Evolutionary conservation across 2,888 invertebrate species (phyloP).

Genomic region (Phyllotreta cruciferae): DNA sequence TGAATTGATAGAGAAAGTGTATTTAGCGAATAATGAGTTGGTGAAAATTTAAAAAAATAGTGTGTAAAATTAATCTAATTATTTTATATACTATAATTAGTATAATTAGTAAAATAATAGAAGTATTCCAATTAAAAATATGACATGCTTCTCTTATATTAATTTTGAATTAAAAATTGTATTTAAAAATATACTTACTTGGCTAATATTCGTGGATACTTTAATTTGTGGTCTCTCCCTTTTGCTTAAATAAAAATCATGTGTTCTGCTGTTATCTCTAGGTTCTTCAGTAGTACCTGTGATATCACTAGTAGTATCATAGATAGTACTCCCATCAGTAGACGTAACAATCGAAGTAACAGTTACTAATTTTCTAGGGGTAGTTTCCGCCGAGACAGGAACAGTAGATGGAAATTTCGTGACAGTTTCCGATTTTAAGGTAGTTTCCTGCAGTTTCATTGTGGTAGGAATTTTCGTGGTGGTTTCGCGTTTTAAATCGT

Average conservation of each 20-base stretch:
- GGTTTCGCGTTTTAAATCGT: conserved; percentile 43
- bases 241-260: conserved; percentile 58
- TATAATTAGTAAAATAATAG: not conserved
- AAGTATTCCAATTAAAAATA: not conserved
- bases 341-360: conserved; percentile 41
- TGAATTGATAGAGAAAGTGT: conserved; percentile 12
- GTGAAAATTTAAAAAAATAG: too few relatives aligned
- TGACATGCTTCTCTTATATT: not conserved
- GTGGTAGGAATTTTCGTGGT: conserved; percentile 35
- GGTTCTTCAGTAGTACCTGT: conserved; percentile 61
- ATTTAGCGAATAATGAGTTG: too few relatives aligned
- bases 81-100: too few relatives aligned
- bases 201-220: conserved; percentile 58
- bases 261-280: conserved; percentile 63
- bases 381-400: conserved; percentile 26
- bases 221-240: conserved; percentile 58
- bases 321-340: conserved; percentile 58
- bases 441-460: conserved; percentile 30
- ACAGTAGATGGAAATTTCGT: conserved; percentile 26
- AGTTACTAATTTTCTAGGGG: conserved; percentile 35
- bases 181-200: conserved; percentile 50
- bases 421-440: conserved; percentile 17
- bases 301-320: conserved; percentile 66
- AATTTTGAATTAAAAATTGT: not conserved
- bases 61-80: too few relatives aligned